phyloP scores from a whole-genome alignment of 1,140 invertebrate species.

The Neoseiulus cucumeris region DNA sequence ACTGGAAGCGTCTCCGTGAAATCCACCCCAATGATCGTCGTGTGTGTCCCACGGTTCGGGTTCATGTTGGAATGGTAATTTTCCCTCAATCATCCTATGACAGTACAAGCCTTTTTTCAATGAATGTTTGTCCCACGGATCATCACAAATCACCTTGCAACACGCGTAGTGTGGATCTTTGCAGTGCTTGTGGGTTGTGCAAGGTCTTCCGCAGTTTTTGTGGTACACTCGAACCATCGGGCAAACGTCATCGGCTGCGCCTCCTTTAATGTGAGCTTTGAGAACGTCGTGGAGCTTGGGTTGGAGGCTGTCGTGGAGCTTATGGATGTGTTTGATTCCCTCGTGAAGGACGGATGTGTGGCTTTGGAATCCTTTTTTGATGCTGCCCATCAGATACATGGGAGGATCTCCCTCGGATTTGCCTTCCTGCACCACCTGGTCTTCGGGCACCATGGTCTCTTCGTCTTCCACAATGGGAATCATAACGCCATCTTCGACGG shows the following conservation, averaged over 20 bases:
- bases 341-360: neutral
- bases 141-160: neutral
- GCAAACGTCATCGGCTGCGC: neutral
- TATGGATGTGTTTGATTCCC: neutral
- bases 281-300: neutral
- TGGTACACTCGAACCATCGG: neutral
- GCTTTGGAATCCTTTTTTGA: neutral
- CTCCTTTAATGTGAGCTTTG: slow-evolving; percentile 3
- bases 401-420: neutral
- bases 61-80: neutral
- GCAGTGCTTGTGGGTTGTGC: neutral
- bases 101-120: neutral
- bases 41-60: neutral
- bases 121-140: neutral
- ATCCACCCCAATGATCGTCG: neutral
- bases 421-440: neutral
- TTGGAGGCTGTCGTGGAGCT: neutral
- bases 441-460: neutral
- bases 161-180: slow-evolving; percentile 7
- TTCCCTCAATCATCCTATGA: slow-evolving; percentile 3
- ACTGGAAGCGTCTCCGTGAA: neutral
- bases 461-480: neutral
- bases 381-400: neutral
- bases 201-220: neutral
- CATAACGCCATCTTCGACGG: neutral